These are phyloP conservation scores for Gobionotothen gibberifrons DNA, from an alignment of 2,797 vertebrate genomes.

Conservation along the genomic window DNA sequence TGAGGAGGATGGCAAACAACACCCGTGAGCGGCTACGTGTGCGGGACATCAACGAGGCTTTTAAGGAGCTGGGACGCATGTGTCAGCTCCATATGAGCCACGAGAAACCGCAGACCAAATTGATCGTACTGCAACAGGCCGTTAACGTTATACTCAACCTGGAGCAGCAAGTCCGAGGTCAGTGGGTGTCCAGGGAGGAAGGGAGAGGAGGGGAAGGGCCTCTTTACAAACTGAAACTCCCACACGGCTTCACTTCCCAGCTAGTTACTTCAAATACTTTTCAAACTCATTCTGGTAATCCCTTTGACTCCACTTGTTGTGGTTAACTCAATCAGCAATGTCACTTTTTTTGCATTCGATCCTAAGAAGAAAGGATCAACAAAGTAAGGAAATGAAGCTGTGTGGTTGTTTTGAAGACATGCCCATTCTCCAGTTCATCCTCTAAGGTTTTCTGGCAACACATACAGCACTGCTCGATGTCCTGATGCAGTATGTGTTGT, in stretches of 20 bases:
- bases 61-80: constrained; percentile 99
- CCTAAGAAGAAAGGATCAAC: not conserved
- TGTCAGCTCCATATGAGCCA: constrained; percentile 97
- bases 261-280: constrained; percentile 2
- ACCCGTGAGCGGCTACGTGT: constrained; percentile 95
- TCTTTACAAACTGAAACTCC: constrained; percentile 59
- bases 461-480: constrained; percentile 62
- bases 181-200: constrained; percentile 86
- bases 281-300: not conserved
- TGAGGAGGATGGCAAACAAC: constrained; percentile 97
- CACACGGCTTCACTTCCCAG: constrained; percentile 64
- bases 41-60: constrained; percentile 99
- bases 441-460: constrained; percentile 52
- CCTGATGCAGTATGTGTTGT: constrained; percentile 62
- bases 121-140: constrained; percentile 98
- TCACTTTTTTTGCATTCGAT: not conserved
- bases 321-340: not conserved
- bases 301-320: not conserved
- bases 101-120: constrained; percentile 99
- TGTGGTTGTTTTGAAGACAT: constrained; percentile 67
- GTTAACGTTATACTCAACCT: constrained; percentile 98
- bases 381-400: constrained; percentile 59
- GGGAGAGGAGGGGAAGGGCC: constrained; percentile 71
- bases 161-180: constrained; percentile 99
- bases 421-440: constrained; percentile 65